Conservation (phyloP, 2,888 invertebrate genomes). For the Subacronicta megacephala region DNA sequence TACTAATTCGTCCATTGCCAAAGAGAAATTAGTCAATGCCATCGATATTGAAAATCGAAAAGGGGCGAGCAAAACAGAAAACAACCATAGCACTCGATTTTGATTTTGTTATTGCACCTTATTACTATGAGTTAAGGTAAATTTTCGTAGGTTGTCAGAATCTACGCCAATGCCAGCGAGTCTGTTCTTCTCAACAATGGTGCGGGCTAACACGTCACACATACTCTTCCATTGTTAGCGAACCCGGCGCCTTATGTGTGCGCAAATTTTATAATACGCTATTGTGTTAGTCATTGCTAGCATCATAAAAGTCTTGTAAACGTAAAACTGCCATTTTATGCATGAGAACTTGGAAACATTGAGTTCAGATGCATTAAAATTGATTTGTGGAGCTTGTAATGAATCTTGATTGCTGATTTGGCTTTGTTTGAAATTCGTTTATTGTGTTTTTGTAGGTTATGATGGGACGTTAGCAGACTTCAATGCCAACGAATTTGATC, state of each 20-base stretch:
- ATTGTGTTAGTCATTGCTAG: conserved; percentile 45
- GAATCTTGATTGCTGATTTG: conserved; percentile 10
- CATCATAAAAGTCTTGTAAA: conserved; percentile 37
- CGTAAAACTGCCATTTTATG: conserved; percentile 39
- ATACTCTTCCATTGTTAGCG: conserved; percentile 47
- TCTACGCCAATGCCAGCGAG: conserved; percentile 37
- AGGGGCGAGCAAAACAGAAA: conserved; percentile 1
- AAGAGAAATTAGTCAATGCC: conserved; percentile 2
- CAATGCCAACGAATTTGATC: neutral
- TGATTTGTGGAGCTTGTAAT: conserved; percentile 25
- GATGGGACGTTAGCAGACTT: neutral
- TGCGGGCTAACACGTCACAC: conserved; percentile 40
- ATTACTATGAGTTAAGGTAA: conserved; percentile 1
- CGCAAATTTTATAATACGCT: conserved; percentile 52
- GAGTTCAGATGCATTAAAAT: conserved; percentile 24
- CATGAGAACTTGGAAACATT: conserved; percentile 32
- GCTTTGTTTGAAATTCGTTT: conserved; percentile 7
- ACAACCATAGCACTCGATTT: neutral
- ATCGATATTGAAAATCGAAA: conserved; percentile 13
- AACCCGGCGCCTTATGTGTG: conserved; percentile 37
- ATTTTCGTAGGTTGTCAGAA: conserved; percentile 8
- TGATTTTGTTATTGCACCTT: conserved; percentile 9
- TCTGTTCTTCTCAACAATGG: conserved; percentile 50
- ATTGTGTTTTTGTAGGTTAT: conserved; percentile 5
- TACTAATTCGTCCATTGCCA: neutral